Evolutionary conservation across 2,113 vertebrate species (phyloP).

Genomic region (Gnathonemus longibarbis): DNA sequence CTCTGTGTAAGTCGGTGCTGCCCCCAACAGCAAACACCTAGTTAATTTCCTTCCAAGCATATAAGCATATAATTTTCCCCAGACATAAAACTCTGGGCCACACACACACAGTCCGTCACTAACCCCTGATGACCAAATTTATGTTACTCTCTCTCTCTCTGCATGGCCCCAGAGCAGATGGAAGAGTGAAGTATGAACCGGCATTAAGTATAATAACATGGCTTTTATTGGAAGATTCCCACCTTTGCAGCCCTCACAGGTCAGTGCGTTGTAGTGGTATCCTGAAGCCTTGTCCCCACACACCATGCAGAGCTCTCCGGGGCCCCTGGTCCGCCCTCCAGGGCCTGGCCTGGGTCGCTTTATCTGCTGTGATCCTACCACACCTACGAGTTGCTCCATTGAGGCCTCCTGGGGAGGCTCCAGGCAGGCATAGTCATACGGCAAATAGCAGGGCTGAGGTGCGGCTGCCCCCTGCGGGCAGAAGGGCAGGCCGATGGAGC

Average conservation of each 20-base stretch:
- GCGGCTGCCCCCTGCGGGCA: conserved; percentile 60
- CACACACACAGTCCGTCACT: neutral
- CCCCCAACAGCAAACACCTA: neutral
- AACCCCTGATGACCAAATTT: neutral
- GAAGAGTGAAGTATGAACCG: neutral
- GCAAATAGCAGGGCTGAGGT: conserved; percentile 60
- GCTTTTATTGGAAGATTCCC: conserved; percentile 9
- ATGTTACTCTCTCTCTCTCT: neutral
- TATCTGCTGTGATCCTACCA: conserved; percentile 47
- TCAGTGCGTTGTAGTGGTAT: conserved; percentile 91
- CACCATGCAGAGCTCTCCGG: conserved; percentile 86
- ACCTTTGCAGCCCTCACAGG: conserved; percentile 96
- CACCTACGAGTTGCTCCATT: conserved; percentile 42
- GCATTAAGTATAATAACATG: neutral
- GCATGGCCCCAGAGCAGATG: neutral
- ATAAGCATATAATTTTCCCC: neutral
- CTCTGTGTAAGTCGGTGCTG: neutral
- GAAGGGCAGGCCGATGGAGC: conserved; percentile 60
- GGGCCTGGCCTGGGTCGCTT: conserved; percentile 63
- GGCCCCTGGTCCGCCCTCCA: conserved; percentile 64
- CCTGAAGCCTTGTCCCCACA: conserved; percentile 90
- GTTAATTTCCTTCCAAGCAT: neutral
- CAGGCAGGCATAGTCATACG: conserved; percentile 62
- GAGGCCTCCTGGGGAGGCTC: conserved; percentile 42
- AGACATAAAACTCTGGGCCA: neutral